Base-by-base conservation (phyloP, 1,140 invertebrate species). In the Sminthurides bifidus region DNA sequence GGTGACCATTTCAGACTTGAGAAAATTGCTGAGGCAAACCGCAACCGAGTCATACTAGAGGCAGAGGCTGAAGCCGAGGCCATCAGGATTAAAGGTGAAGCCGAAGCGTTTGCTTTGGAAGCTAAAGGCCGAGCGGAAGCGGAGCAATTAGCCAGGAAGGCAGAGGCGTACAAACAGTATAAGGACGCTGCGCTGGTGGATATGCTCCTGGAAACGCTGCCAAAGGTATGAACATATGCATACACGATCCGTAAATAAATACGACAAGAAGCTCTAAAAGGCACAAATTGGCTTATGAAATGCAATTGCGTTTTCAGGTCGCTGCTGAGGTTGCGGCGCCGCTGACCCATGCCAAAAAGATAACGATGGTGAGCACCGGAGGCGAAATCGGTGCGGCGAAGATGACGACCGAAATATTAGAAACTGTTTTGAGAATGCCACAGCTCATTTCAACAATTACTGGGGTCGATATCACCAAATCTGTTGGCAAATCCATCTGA, bases 121-220 rank as follows among this genome's bases (percentile, higher is more conserved):
- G 89, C 87, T 1, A 92, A 92, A 71, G 92, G 92, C 0, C 88
- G 83, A 65, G 92, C 93, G 10, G 92, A 97, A 68, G 90, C 92
- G 4, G 90, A 92, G 73, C 91, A 93, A 74, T 93, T 96, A 85
- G 81, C 84, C 1, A 91, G 91, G 72, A 97, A 97, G 70, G 93
- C 92, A 10, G 90, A 93, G 65, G 93, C 93, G 23, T 96, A 84
- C 81, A 89, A 86, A 68, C 89, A 95, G 68, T 98, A 95, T 69
- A 87, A 91, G 61, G 89, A 88, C 59, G 92, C 93, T 44, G 93
- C 93, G 31, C 92, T 96, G 82, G 81, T 95, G 49, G 92, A 97
- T 67, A 96, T 97, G 92, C 82, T 95, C 67, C 77, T 98, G 21
- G 89, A 95, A 52, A 88, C 86, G n/a, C 72, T 97, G 66, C 92